These are phyloP conservation scores for Pantherophis guttatus DNA, from an alignment of 2,113 vertebrate species.

Conservation along the genomic window DNA sequence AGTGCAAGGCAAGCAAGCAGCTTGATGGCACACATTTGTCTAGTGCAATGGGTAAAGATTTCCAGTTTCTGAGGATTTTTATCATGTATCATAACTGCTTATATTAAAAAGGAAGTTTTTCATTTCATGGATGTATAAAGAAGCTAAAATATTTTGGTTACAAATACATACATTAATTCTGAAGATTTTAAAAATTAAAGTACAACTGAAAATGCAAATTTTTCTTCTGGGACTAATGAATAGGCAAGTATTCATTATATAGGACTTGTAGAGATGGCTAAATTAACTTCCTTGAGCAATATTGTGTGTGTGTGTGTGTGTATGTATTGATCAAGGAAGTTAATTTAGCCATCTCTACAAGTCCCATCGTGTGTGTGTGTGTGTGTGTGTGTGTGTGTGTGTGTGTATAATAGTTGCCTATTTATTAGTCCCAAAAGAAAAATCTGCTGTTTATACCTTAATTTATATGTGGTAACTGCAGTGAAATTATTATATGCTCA, in stretches of 20 bases:
- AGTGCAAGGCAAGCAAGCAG: fast-evolving
- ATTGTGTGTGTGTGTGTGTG: background rate
- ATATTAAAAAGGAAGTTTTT: slow-evolving; percentile 51
- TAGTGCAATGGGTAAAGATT: slow-evolving; percentile 53
- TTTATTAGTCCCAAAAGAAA: background rate
- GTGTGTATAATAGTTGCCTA: background rate
- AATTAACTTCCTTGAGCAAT: too few relatives aligned
- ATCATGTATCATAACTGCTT: slow-evolving; percentile 67
- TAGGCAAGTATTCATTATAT: background rate
- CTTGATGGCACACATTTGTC: slow-evolving; percentile 62
- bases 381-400: too few relatives aligned
- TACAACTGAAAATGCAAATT: background rate
- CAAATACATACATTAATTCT: background rate
- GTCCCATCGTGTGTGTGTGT: too few relatives aligned
- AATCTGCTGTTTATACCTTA: background rate
- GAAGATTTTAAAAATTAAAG: background rate
- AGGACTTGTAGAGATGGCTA: too few relatives aligned
- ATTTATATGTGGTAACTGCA: background rate
- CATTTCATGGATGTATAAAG: background rate
- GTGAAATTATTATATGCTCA: background rate
- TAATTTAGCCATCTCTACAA: too few relatives aligned
- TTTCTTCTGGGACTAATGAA: background rate
- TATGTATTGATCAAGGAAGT: too few relatives aligned
- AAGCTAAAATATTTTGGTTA: background rate
- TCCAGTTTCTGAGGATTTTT: slow-evolving; percentile 57